Evolutionary conservation across 1,140 invertebrate genomes (phyloP), one percentile per base, ranked within the genome.

Genomic region (Drosophila truncata): DNA sequence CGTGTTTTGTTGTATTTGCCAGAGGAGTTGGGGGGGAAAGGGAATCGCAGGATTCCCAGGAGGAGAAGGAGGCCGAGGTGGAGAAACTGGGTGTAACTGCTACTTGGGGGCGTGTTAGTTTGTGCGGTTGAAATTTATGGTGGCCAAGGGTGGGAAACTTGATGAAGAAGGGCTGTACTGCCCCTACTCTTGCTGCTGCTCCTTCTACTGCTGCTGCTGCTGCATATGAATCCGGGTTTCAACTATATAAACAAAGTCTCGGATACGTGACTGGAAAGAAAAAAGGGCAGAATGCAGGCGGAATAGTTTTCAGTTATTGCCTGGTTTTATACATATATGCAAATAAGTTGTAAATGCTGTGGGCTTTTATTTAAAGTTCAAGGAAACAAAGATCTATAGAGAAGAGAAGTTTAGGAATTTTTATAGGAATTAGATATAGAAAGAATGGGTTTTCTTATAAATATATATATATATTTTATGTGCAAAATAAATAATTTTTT

Each of bases 111-210:
- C 64, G 64, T 66, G 67, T 65, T 76, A 79, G 76, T 83, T 72
- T 78, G 46, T 81, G 62, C 39, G 73, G 42, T 72, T 64, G 78
- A 86, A 66, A 86, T 86, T 86, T 82, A 79, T 86, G 79, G 70
- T 41, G 62, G 14, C 55, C 44, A 39, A 46, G 62, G 35, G 47
- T 47, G 31, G 41, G 47, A 27, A 13, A 49, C 37, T 58, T 46
- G 37, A 41, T 71, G 35, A 66, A 39, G 78, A 78, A 63, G 47
- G 57, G 33, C 64, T 67, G 73, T 18, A 37, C 64, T 70, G 35
- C 55, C 13, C 3, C 67, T 25, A 8, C 57, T 65, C n/a, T 31
- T 61, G 14, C 49, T 57, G 59, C 49, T 41, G 44, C 62, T 74
- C 29, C 59, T 47, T 1, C 66, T 47, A 29, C 37, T 60, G 31